Evolutionary conservation across 2,797 vertebrate genomes (phyloP), one percentile per base, ranked within the genome.

Genomic region (Chaunax sp.): DNA sequence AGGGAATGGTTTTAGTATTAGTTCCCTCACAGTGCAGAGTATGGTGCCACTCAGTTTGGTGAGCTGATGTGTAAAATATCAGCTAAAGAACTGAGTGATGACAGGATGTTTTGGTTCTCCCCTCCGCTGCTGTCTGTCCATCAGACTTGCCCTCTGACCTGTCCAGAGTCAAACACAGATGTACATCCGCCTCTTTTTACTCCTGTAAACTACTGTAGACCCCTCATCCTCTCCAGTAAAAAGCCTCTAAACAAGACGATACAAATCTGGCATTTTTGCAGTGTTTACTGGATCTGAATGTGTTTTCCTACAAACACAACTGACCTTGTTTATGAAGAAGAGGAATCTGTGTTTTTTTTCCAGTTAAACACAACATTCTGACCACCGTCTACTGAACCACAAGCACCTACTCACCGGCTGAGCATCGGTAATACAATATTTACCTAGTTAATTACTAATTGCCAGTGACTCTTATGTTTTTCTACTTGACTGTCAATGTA

Each of bases 281-380:
- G 46, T 79, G 80, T 91, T 93, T 93, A 92, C 84, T 75, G 79
- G 83, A 91, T 79, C 68, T 26, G 30, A 87, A 86, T 83, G 83
- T 89, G n/a, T 92, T 90, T 87, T 53, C 78, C 66, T 77, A 51
- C 86, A 81, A 91, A 82, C 79, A 84, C 74, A 75, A 87, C 79
- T 80, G 78, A 72, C 77, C 74, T 82, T 91, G 91, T 93, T 92
- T 90, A 88, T 76, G 73, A 73, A 74, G 52, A 47, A 69, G 62
- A 71, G 72, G 66, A 81, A 81, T 81, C 61, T 73, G 78, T 78
- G 86, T 79, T 75, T 69, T 64, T 53, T 8, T 64, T 68, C 56
- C 80, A 82, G 82, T 86, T 91, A 86, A 88, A 84, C 59, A 86
- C 81, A 80, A 83, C 83, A 84, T 72, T 82, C 70, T 67, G 62